Evolutionary conservation across 2,113 vertebrate genomes (phyloP).

Genomic region (Oryzias javanicus): DNA sequence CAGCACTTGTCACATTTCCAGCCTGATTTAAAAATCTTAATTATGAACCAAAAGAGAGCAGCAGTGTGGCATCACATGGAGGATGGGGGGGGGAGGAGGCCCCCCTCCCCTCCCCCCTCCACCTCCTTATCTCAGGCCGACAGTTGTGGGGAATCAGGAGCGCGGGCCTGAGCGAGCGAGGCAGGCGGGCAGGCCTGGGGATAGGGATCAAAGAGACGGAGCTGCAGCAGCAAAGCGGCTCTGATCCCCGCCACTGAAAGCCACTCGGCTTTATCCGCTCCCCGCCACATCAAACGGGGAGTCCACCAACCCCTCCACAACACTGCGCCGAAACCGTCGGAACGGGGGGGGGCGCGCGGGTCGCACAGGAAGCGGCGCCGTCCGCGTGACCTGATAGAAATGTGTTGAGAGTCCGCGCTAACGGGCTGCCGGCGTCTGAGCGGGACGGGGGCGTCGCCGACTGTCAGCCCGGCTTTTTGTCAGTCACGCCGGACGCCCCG

Average conservation of each 20-base stretch:
- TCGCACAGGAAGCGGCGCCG: too few relatives aligned
- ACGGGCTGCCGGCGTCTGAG: not conserved
- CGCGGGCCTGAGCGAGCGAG: conserved; percentile 91
- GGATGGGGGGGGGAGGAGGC: conserved; percentile 65
- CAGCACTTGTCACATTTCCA: too few relatives aligned
- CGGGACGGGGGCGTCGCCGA: conserved; percentile 8
- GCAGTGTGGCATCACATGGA: conserved; percentile 27
- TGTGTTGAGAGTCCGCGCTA: conserved; percentile 3
- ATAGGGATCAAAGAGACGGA: conserved; percentile 97
- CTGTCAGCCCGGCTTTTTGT: conserved; percentile 50
- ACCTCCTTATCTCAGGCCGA: conserved; percentile 95
- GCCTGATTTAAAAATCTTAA: too few relatives aligned
- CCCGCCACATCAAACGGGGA: conserved; percentile 82
- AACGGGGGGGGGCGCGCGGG: too few relatives aligned
- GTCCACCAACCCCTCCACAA: conserved; percentile 71
- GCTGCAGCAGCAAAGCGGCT: conserved; percentile 85
- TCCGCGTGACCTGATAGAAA: not conserved
- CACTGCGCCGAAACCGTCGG: conserved; percentile 64
- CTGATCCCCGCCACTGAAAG: conserved; percentile 87
- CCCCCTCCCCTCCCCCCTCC: conserved; percentile 58
- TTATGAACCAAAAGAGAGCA: too few relatives aligned
- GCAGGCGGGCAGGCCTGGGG: conserved; percentile 94
- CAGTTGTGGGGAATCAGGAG: conserved; percentile 99
- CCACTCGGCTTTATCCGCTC: conserved; percentile 73
- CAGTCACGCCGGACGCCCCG: conserved; percentile 33